These are phyloP conservation scores for Tachina grossa DNA, from an alignment of 2,888 invertebrate species.

Conservation along the genomic window DNA sequence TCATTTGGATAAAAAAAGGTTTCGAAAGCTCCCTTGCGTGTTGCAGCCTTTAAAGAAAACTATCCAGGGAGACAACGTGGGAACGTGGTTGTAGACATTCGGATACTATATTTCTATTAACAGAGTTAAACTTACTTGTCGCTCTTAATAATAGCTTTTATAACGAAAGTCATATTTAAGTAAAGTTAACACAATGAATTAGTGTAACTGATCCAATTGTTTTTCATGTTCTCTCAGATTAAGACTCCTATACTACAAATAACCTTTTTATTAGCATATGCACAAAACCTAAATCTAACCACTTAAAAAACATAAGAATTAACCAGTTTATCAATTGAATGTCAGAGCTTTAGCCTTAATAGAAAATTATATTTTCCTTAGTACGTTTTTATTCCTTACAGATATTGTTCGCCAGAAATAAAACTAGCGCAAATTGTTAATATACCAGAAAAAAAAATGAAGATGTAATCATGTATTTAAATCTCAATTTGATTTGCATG, in stretches of 20 bases:
- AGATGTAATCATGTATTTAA: constrained; percentile 60
- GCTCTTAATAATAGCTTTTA: no score
- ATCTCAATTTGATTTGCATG: constrained; percentile 68
- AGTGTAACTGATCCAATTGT: no score
- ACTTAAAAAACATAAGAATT: not conserved
- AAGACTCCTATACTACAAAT: not conserved
- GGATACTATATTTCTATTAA: no score
- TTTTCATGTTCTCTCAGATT: not conserved
- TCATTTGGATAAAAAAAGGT: no score
- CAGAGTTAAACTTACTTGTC: no score
- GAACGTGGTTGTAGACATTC: no score
- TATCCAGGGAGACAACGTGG: no score
- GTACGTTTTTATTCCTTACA: not conserved
- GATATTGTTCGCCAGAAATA: not conserved
- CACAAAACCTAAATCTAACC: not conserved
- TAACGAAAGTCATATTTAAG: no score
- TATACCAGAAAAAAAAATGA: not conserved
- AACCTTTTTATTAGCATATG: not conserved
- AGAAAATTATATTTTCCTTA: not conserved
- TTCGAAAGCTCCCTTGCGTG: no score
- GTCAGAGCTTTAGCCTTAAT: constrained; percentile 8
- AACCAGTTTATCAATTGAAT: not conserved
- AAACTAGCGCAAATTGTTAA: not conserved
- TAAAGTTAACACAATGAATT: no score
- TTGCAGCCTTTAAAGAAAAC: no score